Evolutionary conservation across 2,797 vertebrate genomes (phyloP).

Genomic region (Crotalus adamanteus): DNA sequence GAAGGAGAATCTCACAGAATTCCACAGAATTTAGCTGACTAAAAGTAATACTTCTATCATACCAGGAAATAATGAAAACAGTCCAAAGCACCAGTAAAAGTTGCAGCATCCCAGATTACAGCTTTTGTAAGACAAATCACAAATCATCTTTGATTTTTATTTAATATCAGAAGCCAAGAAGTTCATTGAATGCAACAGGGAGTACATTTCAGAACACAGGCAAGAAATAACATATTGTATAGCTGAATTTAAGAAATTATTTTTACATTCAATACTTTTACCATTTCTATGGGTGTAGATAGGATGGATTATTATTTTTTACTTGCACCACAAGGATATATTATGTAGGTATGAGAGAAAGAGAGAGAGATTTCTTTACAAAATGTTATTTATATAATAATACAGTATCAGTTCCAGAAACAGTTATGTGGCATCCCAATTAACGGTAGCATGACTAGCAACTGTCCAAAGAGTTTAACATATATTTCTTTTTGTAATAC

Average conservation of each 20-base stretch:
- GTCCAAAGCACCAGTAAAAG: slow-evolving; percentile 54
- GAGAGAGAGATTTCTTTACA: slow-evolving; percentile 23
- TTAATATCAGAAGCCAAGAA: slow-evolving; percentile 69
- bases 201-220: slow-evolving; percentile 74
- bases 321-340: slow-evolving; percentile 27
- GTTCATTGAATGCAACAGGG: slow-evolving; percentile 65
- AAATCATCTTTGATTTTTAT: slow-evolving; percentile 74
- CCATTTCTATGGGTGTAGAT: slow-evolving; percentile 50
- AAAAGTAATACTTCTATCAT: slow-evolving; percentile 72
- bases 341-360: slow-evolving; percentile 1
- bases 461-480: slow-evolving; percentile 19
- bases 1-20: slow-evolving; percentile 65
- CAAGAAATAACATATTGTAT: slow-evolving; percentile 72
- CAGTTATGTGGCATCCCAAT: slow-evolving; percentile 1
- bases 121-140: slow-evolving; percentile 68
- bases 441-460: slow-evolving; percentile 31
- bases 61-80: slow-evolving; percentile 74
- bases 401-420: slow-evolving; percentile 4
- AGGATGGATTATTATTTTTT: slow-evolving; percentile 43
- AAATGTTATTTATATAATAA: slow-evolving; percentile 38
- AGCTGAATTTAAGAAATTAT: slow-evolving; percentile 85
- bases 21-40: slow-evolving; percentile 72
- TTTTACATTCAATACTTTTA: slow-evolving; percentile 73
- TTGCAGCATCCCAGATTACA: slow-evolving; percentile 68
- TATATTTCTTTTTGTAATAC: slow-evolving; percentile 21